phyloP scores from a whole-genome alignment of 2,797 vertebrate genomes.

The Tapera naevia region DNA sequence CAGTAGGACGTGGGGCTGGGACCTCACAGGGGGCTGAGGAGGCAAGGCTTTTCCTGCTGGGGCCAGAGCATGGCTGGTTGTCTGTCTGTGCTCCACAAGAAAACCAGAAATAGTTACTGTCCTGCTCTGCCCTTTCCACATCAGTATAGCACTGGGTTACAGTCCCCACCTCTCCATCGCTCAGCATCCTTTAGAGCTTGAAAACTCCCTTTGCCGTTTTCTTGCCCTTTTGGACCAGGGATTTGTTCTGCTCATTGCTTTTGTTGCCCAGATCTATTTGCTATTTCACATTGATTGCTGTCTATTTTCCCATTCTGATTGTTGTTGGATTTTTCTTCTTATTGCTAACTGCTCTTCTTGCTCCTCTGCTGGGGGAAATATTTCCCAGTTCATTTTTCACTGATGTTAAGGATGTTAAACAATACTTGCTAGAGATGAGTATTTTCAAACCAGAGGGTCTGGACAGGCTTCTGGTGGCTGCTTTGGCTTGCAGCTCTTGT shows the following conservation, averaged over 20 bases:
- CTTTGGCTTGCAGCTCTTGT: too few relatives aligned
- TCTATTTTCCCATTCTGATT: background rate
- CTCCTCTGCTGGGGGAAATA: background rate
- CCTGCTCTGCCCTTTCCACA: background rate
- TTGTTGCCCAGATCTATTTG: background rate
- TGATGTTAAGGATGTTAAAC: too few relatives aligned
- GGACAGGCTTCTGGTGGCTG: too few relatives aligned
- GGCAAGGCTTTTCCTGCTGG: background rate
- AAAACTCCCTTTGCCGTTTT: background rate
- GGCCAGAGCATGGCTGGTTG: rapidly evolving
- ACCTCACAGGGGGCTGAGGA: rapidly evolving
- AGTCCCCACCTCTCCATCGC: rapidly evolving
- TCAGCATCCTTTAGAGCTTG: background rate
- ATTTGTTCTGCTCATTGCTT: background rate
- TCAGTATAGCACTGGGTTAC: background rate
- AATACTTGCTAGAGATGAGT: too few relatives aligned
- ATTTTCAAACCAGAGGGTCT: too few relatives aligned
- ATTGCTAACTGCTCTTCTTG: background rate
- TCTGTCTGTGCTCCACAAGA: rapidly evolving
- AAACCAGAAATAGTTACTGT: background rate
- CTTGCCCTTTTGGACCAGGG: background rate
- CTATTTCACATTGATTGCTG: background rate
- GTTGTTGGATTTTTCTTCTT: background rate
- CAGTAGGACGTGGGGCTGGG: background rate
- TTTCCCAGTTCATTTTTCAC: too few relatives aligned